Conservation (phyloP, 2,113 vertebrate species). For the Dasyornis broadbenti region DNA sequence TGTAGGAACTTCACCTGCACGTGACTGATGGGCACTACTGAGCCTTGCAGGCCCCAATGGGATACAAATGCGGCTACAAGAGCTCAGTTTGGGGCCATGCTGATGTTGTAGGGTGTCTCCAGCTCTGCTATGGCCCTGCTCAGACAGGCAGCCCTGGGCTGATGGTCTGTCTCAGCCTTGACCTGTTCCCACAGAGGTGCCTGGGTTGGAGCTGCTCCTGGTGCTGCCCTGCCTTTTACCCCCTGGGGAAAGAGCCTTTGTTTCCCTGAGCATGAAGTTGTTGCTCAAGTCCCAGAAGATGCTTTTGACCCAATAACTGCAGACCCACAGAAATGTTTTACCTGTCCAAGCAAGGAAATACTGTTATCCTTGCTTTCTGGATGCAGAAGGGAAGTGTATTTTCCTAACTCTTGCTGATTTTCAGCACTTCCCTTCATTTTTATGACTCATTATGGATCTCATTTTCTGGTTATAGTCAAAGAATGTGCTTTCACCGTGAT, state of each 20-base stretch:
- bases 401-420: neutral
- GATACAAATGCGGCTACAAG: neutral
- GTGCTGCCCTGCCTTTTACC: neutral
- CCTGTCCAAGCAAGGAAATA: neutral
- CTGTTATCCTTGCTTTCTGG: neutral
- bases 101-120: neutral
- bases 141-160: neutral
- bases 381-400: neutral
- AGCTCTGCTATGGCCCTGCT: neutral
- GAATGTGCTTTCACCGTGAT: neutral
- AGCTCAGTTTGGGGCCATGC: fast-evolving
- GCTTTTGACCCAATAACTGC: neutral
- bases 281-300: neutral
- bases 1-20: neutral
- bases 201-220: neutral
- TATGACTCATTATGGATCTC: neutral
- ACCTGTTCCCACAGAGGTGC: neutral
- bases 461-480: neutral
- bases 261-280: neutral
- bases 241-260: neutral
- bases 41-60: neutral
- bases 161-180: neutral
- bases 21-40: neutral
- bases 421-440: neutral
- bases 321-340: neutral